phyloP scores from a whole-genome alignment of 2,113 vertebrate genomes.

The Taurulus bubalis region DNA sequence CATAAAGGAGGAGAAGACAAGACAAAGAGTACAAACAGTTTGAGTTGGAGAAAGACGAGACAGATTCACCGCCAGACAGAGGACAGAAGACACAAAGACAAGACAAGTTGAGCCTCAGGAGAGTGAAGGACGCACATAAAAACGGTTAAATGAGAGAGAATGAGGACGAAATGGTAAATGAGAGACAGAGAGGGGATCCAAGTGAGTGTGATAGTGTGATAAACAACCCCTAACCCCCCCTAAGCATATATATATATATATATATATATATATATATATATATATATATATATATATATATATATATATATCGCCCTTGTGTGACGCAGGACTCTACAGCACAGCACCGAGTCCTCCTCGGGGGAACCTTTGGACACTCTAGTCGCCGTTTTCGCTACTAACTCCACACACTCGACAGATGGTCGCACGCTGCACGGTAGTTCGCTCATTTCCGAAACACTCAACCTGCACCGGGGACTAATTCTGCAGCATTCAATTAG shows the following conservation, averaged over 20 bases:
- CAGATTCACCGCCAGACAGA: slow-evolving; percentile 5
- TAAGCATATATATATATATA: too few species aligned
- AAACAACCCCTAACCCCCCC: slow-evolving; percentile 55
- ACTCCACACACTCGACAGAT: slow-evolving; percentile 66
- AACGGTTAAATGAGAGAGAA: slow-evolving; percentile 19
- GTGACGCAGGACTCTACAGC: slow-evolving; percentile 50
- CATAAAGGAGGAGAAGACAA: slow-evolving; percentile 32
- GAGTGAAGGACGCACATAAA: slow-evolving; percentile 32
- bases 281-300: too few species aligned
- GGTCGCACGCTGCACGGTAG: slow-evolving; percentile 49
- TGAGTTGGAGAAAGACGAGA: background rate
- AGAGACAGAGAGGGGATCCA: slow-evolving; percentile 13
- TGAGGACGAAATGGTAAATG: background rate
- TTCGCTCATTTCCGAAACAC: slow-evolving; percentile 55
- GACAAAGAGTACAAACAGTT: slow-evolving; percentile 29
- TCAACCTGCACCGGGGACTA: slow-evolving; percentile 45
- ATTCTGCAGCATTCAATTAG: slow-evolving; percentile 43
- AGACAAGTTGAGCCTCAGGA: background rate
- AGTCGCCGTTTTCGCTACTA: slow-evolving; percentile 67
- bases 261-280: too few species aligned
- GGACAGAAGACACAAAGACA: background rate
- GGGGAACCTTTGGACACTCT: slow-evolving; percentile 65
- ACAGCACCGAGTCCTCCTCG: slow-evolving; percentile 48
- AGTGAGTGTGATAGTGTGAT: slow-evolving; percentile 47
- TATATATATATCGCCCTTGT: slow-evolving; percentile 51